These are phyloP conservation scores for Lucifuga dentata DNA, from an alignment of 2,113 vertebrate genomes.

Conservation along the genomic window DNA sequence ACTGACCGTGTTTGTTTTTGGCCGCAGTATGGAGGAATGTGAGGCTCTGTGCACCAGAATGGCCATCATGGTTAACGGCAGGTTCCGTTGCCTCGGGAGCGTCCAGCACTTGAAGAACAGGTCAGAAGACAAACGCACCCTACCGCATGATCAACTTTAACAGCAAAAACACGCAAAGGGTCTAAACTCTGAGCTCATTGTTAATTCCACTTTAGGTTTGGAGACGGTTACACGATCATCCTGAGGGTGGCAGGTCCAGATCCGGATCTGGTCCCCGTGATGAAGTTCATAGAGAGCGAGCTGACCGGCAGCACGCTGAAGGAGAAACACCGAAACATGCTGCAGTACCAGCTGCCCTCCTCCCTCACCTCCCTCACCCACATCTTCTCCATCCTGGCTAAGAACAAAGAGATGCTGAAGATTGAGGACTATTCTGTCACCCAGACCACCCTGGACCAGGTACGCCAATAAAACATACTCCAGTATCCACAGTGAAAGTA, in stretches of 20 bases:
- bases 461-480: constrained; percentile 5
- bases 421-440: constrained; percentile 99
- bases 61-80: constrained; percentile 99
- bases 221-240: constrained; percentile 97
- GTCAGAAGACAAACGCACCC: constrained; percentile 67
- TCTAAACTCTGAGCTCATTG: too few relatives aligned
- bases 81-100: constrained; percentile 96
- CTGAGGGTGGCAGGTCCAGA: constrained; percentile 91
- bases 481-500: too few relatives aligned
- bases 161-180: too few relatives aligned
- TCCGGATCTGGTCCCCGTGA: constrained; percentile 91
- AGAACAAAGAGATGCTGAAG: constrained; percentile 89
- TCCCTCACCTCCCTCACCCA: constrained; percentile 90
- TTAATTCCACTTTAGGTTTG: constrained; percentile 91
- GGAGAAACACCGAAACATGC: constrained; percentile 95
- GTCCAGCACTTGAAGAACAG: constrained; percentile 99
- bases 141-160: too few relatives aligned
- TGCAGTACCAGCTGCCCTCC: constrained; percentile 97
- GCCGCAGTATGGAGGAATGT: constrained; percentile 97
- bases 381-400: constrained; percentile 95
- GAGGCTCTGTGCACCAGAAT: constrained; percentile 97
- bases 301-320: constrained; percentile 94
- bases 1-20: too few relatives aligned
- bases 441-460: constrained; percentile 99
- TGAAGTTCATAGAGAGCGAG: constrained; percentile 93